These are phyloP conservation scores for Saturnia japonica DNA, from an alignment of 2,888 invertebrate species.

Conservation along the genomic window DNA sequence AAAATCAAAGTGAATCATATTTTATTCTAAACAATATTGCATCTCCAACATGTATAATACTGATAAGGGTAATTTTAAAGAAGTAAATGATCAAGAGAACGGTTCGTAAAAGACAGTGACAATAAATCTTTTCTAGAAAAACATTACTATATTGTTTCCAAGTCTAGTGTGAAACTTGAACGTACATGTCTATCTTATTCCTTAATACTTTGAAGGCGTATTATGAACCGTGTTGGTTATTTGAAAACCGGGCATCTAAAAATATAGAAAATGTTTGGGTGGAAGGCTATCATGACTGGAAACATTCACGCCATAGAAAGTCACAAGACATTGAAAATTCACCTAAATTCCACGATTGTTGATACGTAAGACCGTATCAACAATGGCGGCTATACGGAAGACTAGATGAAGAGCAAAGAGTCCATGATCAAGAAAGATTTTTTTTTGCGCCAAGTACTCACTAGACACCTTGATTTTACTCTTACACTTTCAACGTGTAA, in stretches of 20 bases:
- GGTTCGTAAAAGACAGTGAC: not conserved
- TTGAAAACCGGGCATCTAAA: not conserved
- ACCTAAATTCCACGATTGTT: not conserved
- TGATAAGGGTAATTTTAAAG: not conserved
- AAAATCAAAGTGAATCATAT: too few species aligned
- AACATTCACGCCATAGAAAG: not conserved
- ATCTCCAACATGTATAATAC: not conserved
- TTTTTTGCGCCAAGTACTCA: too few species aligned
- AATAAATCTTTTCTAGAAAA: not conserved
- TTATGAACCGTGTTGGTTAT: too few species aligned
- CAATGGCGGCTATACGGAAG: not conserved
- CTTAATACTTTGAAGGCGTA: not conserved
- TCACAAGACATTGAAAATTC: not conserved
- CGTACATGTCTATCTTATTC: not conserved
- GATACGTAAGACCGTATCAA: too few species aligned
- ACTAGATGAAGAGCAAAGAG: not conserved
- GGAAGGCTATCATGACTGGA: not conserved
- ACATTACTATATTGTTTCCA: not conserved
- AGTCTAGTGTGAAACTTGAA: not conserved
- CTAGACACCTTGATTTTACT: too few species aligned
- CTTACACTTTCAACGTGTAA: too few species aligned
- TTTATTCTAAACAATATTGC: too few species aligned
- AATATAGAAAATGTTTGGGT: too few species aligned
- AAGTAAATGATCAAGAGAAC: not conserved
- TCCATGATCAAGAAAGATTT: conserved; percentile 6